Evolutionary conservation across 1,140 invertebrate species (phyloP).

Genomic region (Probaryconus sp.): DNA sequence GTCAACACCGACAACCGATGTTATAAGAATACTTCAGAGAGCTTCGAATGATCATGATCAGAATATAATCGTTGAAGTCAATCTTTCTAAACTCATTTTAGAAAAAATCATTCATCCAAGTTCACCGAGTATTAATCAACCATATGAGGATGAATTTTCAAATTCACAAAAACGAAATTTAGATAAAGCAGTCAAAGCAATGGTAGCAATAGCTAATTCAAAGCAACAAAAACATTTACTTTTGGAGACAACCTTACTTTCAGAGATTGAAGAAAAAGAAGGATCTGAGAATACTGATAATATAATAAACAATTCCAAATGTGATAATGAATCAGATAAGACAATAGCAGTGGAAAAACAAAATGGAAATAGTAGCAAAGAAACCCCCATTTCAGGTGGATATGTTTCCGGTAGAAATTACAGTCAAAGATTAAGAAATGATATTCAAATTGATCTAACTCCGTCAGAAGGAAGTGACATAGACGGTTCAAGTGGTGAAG

Average conservation of each 20-base stretch:
- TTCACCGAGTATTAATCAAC: conserved; percentile 58
- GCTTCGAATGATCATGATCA: conserved; percentile 63
- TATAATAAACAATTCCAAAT: too few species aligned
- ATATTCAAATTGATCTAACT: too few species aligned
- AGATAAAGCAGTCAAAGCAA: not conserved
- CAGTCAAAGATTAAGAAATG: too few species aligned
- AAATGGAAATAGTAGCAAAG: too few species aligned
- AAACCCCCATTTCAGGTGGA: too few species aligned
- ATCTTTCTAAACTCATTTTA: conserved; percentile 53
- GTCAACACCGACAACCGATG: conserved; percentile 62
- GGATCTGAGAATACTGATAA: too few species aligned
- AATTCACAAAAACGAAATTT: conserved; percentile 8
- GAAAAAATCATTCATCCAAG: conserved; percentile 70
- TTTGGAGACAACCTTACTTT: too few species aligned
- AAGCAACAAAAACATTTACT: conserved; percentile 15
- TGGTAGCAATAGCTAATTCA: not conserved
- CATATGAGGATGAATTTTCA: not conserved
- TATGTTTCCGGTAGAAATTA: too few species aligned
- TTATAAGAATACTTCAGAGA: conserved; percentile 66
- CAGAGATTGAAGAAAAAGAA: not conserved
- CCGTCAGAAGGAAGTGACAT: too few species aligned
- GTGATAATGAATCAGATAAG: too few species aligned
- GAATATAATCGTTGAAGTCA: conserved; percentile 63
- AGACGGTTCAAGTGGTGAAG: too few species aligned
- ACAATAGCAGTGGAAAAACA: too few species aligned